Evolutionary conservation across 2,797 vertebrate genomes (phyloP).

Genomic region (Botia almorhae): DNA sequence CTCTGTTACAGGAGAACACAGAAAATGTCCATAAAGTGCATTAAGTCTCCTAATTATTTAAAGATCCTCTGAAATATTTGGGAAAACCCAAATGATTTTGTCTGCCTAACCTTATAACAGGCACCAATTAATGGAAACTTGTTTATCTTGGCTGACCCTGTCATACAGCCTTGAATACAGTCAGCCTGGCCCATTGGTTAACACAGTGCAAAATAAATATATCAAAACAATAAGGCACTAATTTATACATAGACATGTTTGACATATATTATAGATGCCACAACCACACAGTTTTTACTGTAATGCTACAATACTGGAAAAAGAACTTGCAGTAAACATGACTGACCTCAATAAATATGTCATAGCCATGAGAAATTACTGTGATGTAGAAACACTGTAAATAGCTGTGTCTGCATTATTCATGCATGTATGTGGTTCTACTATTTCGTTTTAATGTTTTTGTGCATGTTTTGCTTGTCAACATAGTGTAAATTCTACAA

Average conservation of each 20-base stretch:
- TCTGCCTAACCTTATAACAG: not conserved
- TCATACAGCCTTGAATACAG: not conserved
- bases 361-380: no score
- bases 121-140: not conserved
- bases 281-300: no score
- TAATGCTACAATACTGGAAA: no score
- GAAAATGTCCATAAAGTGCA: not conserved
- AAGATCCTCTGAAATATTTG: not conserved
- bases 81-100: not conserved
- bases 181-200: not conserved
- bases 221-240: not conserved
- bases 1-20: not conserved
- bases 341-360: no score
- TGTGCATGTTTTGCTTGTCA: no score
- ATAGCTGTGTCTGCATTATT: no score
- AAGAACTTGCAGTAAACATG: no score
- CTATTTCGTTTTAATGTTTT: no score
- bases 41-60: not conserved
- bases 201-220: not conserved
- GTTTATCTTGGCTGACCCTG: not conserved
- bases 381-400: no score
- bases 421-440: no score
- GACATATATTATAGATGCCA: no score
- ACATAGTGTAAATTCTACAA: no score
- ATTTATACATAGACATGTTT: not conserved